Conservation (phyloP, 1,140 invertebrate genomes). For the Hylaeus anthracinus region DNA sequence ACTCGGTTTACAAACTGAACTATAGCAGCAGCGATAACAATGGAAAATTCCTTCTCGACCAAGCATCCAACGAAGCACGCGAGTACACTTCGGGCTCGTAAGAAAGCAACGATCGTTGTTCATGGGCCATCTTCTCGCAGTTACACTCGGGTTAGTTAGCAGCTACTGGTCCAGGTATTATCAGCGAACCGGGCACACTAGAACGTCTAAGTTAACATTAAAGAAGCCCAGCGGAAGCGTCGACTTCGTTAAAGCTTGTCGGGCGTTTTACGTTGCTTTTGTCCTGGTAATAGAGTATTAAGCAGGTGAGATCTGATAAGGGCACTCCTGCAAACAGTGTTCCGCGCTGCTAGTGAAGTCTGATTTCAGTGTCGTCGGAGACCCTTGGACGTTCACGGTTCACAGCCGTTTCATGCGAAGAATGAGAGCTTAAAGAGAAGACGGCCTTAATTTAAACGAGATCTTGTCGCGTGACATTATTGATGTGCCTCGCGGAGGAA, state of each 20-base stretch:
- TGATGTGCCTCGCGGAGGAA: neutral
- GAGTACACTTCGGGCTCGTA: neutral
- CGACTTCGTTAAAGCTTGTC: slow-evolving; percentile 63
- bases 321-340: slow-evolving; percentile 37
- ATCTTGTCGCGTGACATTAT: slow-evolving; percentile 11
- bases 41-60: too few species aligned
- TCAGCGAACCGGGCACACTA: slow-evolving; percentile 34
- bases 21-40: neutral
- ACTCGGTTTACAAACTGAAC: neutral
- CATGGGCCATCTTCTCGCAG: slow-evolving; percentile 51
- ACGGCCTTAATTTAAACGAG: slow-evolving; percentile 26
- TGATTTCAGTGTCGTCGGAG: slow-evolving; percentile 9
- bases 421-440: slow-evolving; percentile 6
- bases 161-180: slow-evolving; percentile 40
- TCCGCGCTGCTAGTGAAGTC: slow-evolving; percentile 4
- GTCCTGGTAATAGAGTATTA: slow-evolving; percentile 65
- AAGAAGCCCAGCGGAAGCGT: slow-evolving; percentile 50
- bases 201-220: slow-evolving; percentile 54
- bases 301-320: slow-evolving; percentile 59
- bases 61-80: neutral
- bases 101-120: neutral
- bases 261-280: slow-evolving; percentile 53
- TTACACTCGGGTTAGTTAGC: slow-evolving; percentile 53
- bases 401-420: neutral
- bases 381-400: neutral